Percentiles rank a stretch among this genome's conserved stretches.
Evolutionary conservation across 2,113 vertebrate genomes (phyloP).

Genomic region (Orthonyx spaldingii): DNA sequence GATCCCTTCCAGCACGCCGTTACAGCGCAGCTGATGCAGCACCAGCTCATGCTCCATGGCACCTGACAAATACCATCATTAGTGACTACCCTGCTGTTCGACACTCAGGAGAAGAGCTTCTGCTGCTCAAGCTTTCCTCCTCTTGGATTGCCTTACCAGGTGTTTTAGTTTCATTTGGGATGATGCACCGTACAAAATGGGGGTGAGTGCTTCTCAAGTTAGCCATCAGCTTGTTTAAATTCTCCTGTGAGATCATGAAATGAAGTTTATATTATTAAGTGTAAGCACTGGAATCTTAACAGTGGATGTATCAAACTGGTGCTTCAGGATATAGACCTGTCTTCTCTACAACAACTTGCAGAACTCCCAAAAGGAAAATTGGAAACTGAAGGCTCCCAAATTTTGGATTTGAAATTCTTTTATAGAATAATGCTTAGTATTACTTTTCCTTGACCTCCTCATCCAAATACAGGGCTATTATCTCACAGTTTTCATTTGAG

Average conservation of each 20-base stretch:
- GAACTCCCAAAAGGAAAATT: not conserved
- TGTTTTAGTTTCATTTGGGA: constrained; percentile 87
- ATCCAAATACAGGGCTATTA: not conserved
- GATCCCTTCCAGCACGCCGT: no score
- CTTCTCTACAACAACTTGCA: not conserved
- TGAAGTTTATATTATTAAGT: not conserved
- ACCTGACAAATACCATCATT: constrained; percentile 31
- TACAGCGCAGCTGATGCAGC: constrained; percentile 81
- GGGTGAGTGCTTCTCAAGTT: constrained; percentile 85
- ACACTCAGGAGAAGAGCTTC: not conserved
- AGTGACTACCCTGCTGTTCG: not conserved
- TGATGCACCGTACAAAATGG: constrained; percentile 87
- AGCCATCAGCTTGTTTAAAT: constrained; percentile 87
- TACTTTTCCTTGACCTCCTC: not conserved
- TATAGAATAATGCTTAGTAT: not conserved
- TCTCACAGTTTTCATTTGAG: not conserved
- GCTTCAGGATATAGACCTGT: not conserved
- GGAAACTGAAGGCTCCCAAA: not conserved
- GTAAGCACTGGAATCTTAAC: not conserved
- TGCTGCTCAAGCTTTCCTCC: not conserved
- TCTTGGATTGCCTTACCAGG: constrained; percentile 72
- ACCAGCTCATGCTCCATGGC: constrained; percentile 86
- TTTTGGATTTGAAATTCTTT: not conserved
- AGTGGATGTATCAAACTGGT: not conserved
- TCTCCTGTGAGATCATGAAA: constrained; percentile 74